Evolutionary conservation across 2,888 invertebrate species (phyloP), one percentile per base, ranked within the genome.

Genomic region (Seladonia tumulorum): DNA sequence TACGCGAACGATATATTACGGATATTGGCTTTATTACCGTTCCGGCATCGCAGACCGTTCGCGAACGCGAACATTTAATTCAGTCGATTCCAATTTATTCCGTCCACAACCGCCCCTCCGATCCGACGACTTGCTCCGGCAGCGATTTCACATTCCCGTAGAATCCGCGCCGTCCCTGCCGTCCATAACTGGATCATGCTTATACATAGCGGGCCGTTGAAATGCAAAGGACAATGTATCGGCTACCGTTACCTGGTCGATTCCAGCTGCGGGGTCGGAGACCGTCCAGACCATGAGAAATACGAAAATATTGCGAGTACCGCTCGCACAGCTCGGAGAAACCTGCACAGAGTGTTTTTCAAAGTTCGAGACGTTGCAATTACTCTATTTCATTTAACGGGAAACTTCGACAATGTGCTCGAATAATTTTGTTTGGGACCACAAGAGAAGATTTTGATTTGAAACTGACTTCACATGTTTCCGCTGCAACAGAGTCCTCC

Each of bases 1-100:
- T 72, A 60, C 53, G 72, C 39, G 72, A 66, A 57, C 72, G 72
- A 82, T 81, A 49, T 57, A 60, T 73, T 70, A 70, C 57, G 39
- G 39, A 29, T 70, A 74, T 60, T 73, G 47, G n/a, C 4, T 73
- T 53, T 76, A 66, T 45, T 53, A 35, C 73, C 22, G 29, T 39
- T 53, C 47, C 25, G 35, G 10, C 29, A 22, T 76, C 29, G 22
- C 12, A 10, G 22, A 12, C 29, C n/a, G 63, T 18, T 39, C 39
- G 49, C 47, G 49, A 73, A 49, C 5, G 45, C 39, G n/a, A 25
- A 25, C 77, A 22, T 77, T 77, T 77, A 25, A 53, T 57, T 42
- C 39, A 53, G n/a, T n/a, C 49, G 47, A 57, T 70, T 53, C 70
- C 70, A 71, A 70, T 77, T 70, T 25, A 66, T 49, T 68, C 76